Base-by-base conservation (phyloP, 2,113 vertebrate species). In the Melanostigma gelatinosum region DNA sequence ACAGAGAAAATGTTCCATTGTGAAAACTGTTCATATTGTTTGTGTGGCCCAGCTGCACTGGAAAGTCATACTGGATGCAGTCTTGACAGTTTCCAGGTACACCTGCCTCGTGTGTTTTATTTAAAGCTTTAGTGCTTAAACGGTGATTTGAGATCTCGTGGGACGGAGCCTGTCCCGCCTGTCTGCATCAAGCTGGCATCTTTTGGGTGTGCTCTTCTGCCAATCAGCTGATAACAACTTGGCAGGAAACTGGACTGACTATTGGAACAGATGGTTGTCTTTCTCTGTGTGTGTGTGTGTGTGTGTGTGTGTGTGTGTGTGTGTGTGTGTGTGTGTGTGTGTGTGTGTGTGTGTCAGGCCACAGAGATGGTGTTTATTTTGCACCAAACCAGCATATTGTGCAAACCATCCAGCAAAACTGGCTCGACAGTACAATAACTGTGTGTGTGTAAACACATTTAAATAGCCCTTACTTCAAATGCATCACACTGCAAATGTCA, bases 181-280 rank as follows among this genome's bases (percentile, higher is more conserved):
- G 73, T 75, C 73, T 85, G 75, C 63, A 13, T 27, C 0, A 24
- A 27, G 72, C 75, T 72, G 86, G 75, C 79, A 36, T 83, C 50
- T 83, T 80, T 80, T 71, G 71, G 62, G 44, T 83, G 78, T 34
- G 34, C 27, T 58, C 78, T 24, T 75, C 83, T 89, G 85, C 82
- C 85, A 85, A 77, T 91, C 88, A 90, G 82, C 82, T 90, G 88
- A 90, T 84, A 87, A 87, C 36, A 72, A 81, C 83, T 85, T 92
- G 89, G 88, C 90, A 88, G 70, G 70, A 66, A 75, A 62, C 66
- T 85, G 82, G 76, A 82, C 60, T 70, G 73, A 87, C 82, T 86
- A 84, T 85, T 83, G 73, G 87, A 90, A 85, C 89, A 91, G 87
- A 89, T 90, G 87, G 80, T 81, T 75, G 18, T 88, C 63, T 84